These are phyloP conservation scores for Phrynocephalus guinanensis DNA, from an alignment of 2,797 vertebrate species.

Conservation along the genomic window DNA sequence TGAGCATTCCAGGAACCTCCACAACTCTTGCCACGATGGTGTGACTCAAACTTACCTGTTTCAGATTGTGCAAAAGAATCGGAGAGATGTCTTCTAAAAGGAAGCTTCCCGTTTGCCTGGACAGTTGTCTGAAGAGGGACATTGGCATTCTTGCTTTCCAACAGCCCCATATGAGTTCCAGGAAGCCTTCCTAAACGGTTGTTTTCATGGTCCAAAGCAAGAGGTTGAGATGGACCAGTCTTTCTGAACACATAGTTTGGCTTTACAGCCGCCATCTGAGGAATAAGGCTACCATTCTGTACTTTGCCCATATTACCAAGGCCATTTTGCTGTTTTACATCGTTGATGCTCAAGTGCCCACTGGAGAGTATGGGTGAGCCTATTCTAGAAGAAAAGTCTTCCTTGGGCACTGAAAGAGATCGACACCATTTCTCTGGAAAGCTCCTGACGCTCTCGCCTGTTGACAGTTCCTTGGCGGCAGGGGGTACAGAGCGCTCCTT, in stretches of 20 bases:
- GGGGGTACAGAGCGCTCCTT: conserved; percentile 27
- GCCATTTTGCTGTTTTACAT: background rate
- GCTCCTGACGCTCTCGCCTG: conserved; percentile 21
- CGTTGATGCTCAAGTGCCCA: background rate
- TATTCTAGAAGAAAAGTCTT: conserved; percentile 53
- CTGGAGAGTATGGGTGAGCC: conserved; percentile 39
- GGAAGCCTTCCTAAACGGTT: background rate
- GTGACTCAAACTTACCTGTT: conserved; percentile 17
- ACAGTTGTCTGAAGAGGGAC: background rate
- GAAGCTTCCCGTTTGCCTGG: background rate
- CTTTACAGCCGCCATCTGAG: background rate
- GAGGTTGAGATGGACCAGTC: background rate
- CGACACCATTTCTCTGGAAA: conserved; percentile 25
- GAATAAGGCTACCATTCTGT: background rate
- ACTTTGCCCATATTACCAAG: background rate
- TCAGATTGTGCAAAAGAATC: background rate
- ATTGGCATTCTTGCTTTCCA: conserved; percentile 30
- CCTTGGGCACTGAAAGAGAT: conserved; percentile 68
- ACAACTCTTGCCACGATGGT: background rate
- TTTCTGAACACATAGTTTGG: conserved; percentile 26
- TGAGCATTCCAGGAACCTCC: background rate
- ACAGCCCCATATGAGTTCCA: background rate
- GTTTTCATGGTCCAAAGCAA: conserved; percentile 5
- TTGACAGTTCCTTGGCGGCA: conserved; percentile 27
- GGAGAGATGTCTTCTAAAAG: conserved; percentile 26